These are phyloP conservation scores for Narcine bancroftii DNA, from an alignment of 2,113 vertebrate species.

Conservation along the genomic window DNA sequence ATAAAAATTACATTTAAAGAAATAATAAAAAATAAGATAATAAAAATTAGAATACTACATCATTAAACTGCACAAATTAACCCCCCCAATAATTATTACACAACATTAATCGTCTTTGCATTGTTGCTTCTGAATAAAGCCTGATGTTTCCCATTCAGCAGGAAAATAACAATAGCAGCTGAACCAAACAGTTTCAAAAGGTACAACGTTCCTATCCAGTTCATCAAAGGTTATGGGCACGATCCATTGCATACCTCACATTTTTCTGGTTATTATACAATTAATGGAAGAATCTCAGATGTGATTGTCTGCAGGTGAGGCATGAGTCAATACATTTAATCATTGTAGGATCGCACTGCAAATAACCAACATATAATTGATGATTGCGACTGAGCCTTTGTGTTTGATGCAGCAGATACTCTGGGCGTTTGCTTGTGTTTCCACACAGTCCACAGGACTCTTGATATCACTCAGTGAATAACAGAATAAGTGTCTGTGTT, in stretches of 20 bases:
- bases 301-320: neutral
- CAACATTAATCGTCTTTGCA: too few species aligned
- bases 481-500: neutral
- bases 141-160: too few species aligned
- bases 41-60: too few species aligned
- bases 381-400: neutral
- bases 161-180: neutral
- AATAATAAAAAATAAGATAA: too few species aligned
- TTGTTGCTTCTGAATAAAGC: too few species aligned
- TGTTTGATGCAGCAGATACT: neutral
- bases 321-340: constrained; percentile 16
- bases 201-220: neutral
- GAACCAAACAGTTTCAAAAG: neutral
- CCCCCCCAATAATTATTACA: too few species aligned
- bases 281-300: neutral
- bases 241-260: neutral
- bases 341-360: neutral
- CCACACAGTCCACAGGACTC: neutral
- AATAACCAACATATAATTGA: neutral
- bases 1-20: too few species aligned
- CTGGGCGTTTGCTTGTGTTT: neutral
- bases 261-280: constrained; percentile 29
- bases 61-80: too few species aligned
- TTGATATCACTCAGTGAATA: neutral
- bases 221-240: neutral